Evolutionary conservation across 2,113 vertebrate species (phyloP).

Genomic region (Vombatus ursinus): DNA sequence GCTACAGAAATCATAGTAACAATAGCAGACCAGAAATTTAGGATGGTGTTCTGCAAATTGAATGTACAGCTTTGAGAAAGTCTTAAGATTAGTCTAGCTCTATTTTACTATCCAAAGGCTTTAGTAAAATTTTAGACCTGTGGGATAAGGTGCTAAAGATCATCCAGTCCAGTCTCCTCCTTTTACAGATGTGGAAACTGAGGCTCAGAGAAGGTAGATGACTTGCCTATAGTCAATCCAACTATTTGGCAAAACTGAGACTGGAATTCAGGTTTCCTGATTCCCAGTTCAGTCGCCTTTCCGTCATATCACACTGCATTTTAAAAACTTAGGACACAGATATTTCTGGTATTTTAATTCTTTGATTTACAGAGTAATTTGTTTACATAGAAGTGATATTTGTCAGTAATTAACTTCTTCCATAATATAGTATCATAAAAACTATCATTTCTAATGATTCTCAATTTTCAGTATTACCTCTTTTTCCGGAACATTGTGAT

Average conservation of each 20-base stretch:
- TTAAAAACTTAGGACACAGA: neutral
- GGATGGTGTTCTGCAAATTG: neutral
- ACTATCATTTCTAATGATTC: neutral
- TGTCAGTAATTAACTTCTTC: neutral
- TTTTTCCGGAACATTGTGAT: neutral
- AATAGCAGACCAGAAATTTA: neutral
- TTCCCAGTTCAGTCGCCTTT: neutral
- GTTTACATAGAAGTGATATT: neutral
- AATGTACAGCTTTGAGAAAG: neutral
- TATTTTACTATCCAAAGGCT: neutral
- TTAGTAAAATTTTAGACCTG: neutral
- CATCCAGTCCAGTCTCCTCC: neutral
- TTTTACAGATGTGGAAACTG: neutral
- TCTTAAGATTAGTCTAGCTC: neutral
- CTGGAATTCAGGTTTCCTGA: neutral
- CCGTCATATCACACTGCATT: neutral
- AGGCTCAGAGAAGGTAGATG: neutral
- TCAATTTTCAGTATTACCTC: neutral
- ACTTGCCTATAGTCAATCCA: neutral
- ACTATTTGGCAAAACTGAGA: neutral
- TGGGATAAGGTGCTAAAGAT: neutral
- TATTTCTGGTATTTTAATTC: neutral
- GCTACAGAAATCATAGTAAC: neutral
- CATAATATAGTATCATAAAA: neutral
- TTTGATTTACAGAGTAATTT: constrained; percentile 21